Conservation (phyloP, 2,113 vertebrate species). For the Laticauda colubrina region DNA sequence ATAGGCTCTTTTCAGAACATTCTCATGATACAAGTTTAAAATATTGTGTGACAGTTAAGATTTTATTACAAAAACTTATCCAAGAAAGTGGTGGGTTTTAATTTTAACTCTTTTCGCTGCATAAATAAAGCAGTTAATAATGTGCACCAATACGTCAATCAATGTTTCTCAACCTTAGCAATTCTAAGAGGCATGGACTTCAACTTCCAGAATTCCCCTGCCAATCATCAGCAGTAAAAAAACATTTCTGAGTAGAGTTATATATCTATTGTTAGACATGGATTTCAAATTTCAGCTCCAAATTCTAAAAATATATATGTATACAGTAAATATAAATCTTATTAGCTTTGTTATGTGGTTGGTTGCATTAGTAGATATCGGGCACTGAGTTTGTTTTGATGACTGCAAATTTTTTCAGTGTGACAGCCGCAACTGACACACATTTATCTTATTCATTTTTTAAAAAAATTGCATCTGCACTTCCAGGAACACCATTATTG, state of each 20-base stretch:
- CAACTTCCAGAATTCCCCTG: background rate
- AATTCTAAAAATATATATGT: background rate
- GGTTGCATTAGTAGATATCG: constrained; percentile 7
- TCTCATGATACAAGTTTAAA: background rate
- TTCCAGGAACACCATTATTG: constrained; percentile 25
- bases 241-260: background rate
- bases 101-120: background rate
- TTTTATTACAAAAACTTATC: background rate
- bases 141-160: background rate
- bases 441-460: constrained; percentile 21
- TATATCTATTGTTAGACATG: background rate
- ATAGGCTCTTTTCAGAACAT: background rate
- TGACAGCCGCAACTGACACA: constrained; percentile 19
- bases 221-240: background rate
- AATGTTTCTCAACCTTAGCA: background rate
- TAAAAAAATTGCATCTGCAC: background rate
- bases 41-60: background rate
- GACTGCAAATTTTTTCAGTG: background rate
- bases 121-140: background rate
- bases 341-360: constrained; percentile 3
- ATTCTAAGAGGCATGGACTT: background rate
- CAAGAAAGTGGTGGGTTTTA: background rate
- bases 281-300: background rate
- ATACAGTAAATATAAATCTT: background rate
- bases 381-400: background rate